Base-by-base conservation (phyloP, 2,888 invertebrate species). In the Plagiodera versicolora region DNA sequence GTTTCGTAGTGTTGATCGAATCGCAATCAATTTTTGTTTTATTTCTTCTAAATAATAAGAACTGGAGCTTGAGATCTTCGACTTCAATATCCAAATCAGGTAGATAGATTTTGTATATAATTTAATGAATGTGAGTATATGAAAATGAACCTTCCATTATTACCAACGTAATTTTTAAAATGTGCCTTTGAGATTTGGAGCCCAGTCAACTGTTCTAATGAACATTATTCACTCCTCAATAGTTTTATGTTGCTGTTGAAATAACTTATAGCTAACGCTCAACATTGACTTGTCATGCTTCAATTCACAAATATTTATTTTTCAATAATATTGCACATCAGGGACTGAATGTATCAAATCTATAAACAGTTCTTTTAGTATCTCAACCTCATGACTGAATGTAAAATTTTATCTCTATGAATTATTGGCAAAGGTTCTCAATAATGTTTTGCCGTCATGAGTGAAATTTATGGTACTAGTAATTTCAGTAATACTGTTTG, bases 121-220 rank as follows among this genome's bases (percentile, higher is more conserved):
- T 32, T 32, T 47, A 30, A 32, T 55, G 19, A 56, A 63, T 63
- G 60, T 5, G 3, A 39, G 44, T 44, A 39, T 50, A 72, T 72
- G 77, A 77, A 80, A 79, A 77, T 75, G 70, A 75, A 80, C 80
- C 80, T 80, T 80, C 80, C 80, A 80, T 74, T 76, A 78, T 79
- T 80, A 79, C 79, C 79, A 78, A 78, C 77, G 72, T 74, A 75
- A 77, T 75, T 72, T 78, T 76, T 79, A 75, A 73, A 76, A 80
- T 79, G 80, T 80, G 80, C 80, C 80, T 80, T 80, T 76, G 66
- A 75, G 67, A 73, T 73, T 64, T 72, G 39, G 39, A 39, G 39
- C 39, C 8, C 14, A 39, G 8, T 14, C 32, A 11, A 32, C 32
- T 32, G 8, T 4, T 32, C 14, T 11, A 4, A 3, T 14, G 39